Percentiles rank a stretch among this genome's conserved stretches.
Conservation (phyloP, 2,113 vertebrate species). For the Riparia riparia region DNA sequence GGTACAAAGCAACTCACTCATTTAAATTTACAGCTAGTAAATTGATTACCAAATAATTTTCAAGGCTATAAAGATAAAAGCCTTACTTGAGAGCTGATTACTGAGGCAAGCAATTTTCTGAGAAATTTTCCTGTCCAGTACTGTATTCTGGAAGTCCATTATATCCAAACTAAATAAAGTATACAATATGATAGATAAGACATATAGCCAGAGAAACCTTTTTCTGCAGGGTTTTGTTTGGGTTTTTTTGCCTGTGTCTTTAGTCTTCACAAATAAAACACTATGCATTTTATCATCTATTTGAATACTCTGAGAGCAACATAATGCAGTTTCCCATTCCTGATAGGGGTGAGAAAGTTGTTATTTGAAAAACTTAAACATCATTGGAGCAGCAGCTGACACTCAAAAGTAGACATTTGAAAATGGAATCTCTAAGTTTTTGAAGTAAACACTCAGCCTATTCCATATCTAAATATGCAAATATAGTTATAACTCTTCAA, state of each 20-base stretch:
- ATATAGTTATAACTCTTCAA: background rate
- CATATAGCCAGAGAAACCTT: background rate
- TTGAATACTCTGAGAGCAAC: background rate
- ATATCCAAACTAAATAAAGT: background rate
- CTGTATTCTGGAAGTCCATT: background rate
- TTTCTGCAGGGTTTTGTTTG: background rate
- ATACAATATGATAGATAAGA: background rate
- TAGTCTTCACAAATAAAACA: background rate
- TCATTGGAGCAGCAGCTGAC: background rate
- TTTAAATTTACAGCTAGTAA: background rate
- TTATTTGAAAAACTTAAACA: background rate
- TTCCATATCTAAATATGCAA: background rate
- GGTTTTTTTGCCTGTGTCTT: background rate
- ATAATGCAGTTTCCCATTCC: background rate
- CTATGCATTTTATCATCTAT: background rate
- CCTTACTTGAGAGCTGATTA: background rate
- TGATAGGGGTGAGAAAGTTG: accelerated
- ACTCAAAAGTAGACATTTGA: background rate
- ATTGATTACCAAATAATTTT: background rate
- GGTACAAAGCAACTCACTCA: background rate
- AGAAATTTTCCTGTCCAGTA: background rate
- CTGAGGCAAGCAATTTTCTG: background rate
- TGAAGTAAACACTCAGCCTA: background rate
- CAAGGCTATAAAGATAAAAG: background rate
- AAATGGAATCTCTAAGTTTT: background rate